Percentiles rank a stretch among this genome's conserved stretches.
phyloP scores from a whole-genome alignment of 2,113 vertebrate species.

The Tringa solitaria region DNA sequence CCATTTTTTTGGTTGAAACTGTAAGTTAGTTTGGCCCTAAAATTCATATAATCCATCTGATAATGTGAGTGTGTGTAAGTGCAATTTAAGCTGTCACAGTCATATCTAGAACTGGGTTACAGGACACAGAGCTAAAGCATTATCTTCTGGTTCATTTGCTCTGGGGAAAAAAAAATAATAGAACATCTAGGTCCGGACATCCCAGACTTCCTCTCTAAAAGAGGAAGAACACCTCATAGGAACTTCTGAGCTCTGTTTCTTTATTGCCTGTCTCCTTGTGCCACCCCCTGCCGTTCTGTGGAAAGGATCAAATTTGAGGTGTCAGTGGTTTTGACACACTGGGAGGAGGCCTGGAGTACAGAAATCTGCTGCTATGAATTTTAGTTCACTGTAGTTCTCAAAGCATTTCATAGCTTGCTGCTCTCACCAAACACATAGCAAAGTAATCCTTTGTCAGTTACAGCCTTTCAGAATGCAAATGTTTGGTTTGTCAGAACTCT shows the following conservation, averaged over 20 bases:
- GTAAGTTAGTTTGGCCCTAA: not conserved
- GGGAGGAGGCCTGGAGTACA: not conserved
- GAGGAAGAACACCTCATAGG: not conserved
- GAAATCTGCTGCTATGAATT: not conserved
- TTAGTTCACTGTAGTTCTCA: not conserved
- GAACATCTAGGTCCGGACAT: not conserved
- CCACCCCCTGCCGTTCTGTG: not conserved
- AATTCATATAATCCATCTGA: not conserved
- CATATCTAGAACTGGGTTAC: not conserved
- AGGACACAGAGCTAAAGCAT: not conserved
- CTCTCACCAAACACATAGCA: not conserved
- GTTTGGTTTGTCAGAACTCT: not conserved
- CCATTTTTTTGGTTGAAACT: not conserved
- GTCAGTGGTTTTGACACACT: not conserved
- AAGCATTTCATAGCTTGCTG: not conserved
- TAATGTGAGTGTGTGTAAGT: not conserved
- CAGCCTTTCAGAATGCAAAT: not conserved
- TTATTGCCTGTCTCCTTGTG: not conserved
- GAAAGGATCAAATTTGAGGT: not conserved
- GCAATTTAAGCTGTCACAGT: not conserved
- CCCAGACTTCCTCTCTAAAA: not conserved
- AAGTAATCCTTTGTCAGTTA: not conserved
- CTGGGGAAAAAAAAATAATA: not conserved
- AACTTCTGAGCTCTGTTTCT: not conserved
- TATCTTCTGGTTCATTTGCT: not conserved